These are phyloP conservation scores for Leptogaster cylindrica DNA, from an alignment of 2,888 invertebrate genomes.

Conservation along the genomic window DNA sequence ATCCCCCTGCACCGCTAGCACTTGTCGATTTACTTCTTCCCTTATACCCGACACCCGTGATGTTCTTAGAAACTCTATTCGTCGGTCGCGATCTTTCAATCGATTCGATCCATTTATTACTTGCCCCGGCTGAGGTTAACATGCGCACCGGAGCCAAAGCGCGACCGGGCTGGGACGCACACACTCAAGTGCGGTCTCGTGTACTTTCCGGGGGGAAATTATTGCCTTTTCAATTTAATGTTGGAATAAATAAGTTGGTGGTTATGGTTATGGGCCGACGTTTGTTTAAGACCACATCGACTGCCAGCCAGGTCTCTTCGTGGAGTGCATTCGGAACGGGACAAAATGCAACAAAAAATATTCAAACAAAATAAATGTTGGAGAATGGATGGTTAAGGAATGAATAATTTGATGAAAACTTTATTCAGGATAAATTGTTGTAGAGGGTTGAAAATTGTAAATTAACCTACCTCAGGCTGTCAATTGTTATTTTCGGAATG, in stretches of 20 bases:
- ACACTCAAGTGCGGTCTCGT: constrained; percentile 5
- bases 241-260: constrained; percentile 35
- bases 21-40: neutral
- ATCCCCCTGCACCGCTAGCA: neutral
- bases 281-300: constrained; percentile 27
- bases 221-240: constrained; percentile 37
- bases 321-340: too few species aligned
- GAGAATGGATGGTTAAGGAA: too few species aligned
- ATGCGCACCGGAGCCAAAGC: constrained; percentile 1
- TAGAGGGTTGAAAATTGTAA: too few species aligned
- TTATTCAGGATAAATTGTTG: too few species aligned
- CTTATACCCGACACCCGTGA: constrained; percentile 15
- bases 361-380: too few species aligned
- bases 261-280: constrained; percentile 34
- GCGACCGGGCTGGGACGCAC: neutral
- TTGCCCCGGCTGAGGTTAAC: constrained; percentile 33
- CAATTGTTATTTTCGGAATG: too few species aligned
- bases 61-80: constrained; percentile 27
- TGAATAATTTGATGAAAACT: too few species aligned
- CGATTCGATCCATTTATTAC: constrained; percentile 42
- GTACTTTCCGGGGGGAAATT: constrained; percentile 21
- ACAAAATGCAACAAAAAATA: too few species aligned
- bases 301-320: constrained; percentile 17
- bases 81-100: constrained; percentile 38
- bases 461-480: too few species aligned